Conservation (phyloP, 2,888 invertebrate species). For the Aporophyla nigra region DNA sequence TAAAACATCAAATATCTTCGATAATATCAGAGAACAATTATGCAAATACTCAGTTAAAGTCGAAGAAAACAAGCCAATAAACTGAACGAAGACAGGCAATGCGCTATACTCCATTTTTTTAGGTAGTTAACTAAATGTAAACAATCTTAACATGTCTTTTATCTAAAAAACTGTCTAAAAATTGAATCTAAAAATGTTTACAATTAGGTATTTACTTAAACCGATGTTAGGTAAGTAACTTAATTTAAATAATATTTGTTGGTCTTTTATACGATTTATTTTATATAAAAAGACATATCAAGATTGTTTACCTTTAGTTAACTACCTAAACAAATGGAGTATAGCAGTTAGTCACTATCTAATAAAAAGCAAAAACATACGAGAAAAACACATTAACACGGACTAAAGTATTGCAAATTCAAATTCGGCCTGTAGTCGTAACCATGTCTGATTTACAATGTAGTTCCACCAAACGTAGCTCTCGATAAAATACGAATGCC, state of each 20-base stretch:
- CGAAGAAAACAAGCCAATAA: not conserved
- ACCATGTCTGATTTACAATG: slow-evolving; percentile 48
- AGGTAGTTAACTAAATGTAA: too few species aligned
- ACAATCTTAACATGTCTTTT: too few species aligned
- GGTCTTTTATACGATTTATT: too few species aligned
- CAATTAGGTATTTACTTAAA: too few species aligned
- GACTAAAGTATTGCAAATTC: slow-evolving; percentile 29
- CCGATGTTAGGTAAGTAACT: too few species aligned
- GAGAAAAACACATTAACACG: slow-evolving; percentile 19
- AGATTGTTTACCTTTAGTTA: too few species aligned
- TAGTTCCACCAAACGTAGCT: slow-evolving; percentile 25
- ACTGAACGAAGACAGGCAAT: not conserved
- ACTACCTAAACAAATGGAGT: too few species aligned
- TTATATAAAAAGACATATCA: too few species aligned
- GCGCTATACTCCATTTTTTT: too few species aligned
- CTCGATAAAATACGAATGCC: slow-evolving; percentile 33
- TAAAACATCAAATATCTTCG: slow-evolving; percentile 13
- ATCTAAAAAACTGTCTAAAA: too few species aligned
- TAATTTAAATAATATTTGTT: too few species aligned
- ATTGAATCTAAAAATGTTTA: too few species aligned
- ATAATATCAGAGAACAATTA: not conserved
- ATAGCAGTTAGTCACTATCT: not conserved
- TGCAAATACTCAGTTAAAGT: not conserved
- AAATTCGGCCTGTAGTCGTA: slow-evolving; percentile 40
- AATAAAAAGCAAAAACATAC: slow-evolving; percentile 18